phyloP scores from a whole-genome alignment of 2,797 vertebrate genomes.

The Taeniopygia guttata region DNA sequence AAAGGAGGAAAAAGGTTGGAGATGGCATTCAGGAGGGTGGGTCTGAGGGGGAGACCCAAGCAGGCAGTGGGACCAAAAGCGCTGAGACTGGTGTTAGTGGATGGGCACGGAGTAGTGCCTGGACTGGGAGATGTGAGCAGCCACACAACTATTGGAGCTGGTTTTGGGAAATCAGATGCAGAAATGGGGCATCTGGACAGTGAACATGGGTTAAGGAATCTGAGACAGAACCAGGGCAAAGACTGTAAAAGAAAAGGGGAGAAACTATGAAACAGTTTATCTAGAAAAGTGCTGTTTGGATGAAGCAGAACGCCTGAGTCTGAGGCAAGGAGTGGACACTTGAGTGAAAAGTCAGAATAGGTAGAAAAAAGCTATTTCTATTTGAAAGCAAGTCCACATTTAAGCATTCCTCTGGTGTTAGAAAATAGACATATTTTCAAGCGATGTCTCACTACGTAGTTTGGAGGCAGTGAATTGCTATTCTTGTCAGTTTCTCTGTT shows the following conservation, averaged over 20 bases:
- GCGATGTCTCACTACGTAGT: neutral
- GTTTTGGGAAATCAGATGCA: neutral
- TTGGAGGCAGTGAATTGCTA: neutral
- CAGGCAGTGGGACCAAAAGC: rapidly evolving
- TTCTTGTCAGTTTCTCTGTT: neutral
- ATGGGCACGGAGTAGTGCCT: neutral
- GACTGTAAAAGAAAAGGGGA: neutral
- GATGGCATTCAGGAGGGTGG: neutral
- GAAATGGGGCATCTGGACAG: neutral
- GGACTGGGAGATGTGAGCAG: neutral
- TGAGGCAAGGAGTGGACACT: neutral
- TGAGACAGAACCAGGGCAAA: neutral
- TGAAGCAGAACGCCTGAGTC: neutral
- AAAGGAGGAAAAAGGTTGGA: neutral
- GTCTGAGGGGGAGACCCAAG: neutral
- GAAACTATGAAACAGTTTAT: neutral
- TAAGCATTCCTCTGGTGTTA: neutral
- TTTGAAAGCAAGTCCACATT: neutral
- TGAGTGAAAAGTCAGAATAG: neutral
- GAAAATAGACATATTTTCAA: neutral
- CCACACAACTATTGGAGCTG: rapidly evolving
- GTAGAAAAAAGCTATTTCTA: neutral
- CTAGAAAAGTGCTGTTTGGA: neutral
- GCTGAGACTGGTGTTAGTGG: neutral
- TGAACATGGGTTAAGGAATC: neutral